Evolutionary conservation across 2,888 invertebrate species (phyloP).

Genomic region (Stenurella melanura): DNA sequence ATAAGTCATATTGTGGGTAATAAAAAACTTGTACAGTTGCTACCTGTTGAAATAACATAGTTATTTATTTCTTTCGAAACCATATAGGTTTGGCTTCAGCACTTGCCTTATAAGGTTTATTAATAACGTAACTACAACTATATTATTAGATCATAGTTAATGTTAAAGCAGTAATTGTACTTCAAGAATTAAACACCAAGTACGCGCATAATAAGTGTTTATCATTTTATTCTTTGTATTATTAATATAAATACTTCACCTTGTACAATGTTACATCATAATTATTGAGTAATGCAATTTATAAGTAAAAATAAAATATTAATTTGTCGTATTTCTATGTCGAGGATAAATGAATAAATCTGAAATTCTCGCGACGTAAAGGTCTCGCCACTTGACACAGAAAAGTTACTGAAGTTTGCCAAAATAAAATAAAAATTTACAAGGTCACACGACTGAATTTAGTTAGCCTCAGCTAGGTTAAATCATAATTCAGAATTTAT

Average conservation of each 20-base stretch:
- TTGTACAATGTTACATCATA: constrained; percentile 58
- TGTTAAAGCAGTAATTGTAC: constrained; percentile 41
- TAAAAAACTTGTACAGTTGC: constrained; percentile 43
- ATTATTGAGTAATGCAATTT: constrained; percentile 61
- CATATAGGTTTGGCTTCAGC: constrained; percentile 52
- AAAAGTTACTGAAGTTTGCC: constrained; percentile 28
- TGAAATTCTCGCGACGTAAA: constrained; percentile 39
- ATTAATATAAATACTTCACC: constrained; percentile 50
- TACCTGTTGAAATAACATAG: constrained; percentile 50
- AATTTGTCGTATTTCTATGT: constrained; percentile 49
- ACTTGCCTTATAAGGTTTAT: constrained; percentile 54
- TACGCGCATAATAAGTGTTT: constrained; percentile 24
- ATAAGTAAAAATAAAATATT: constrained; percentile 56
- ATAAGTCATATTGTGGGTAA: constrained; percentile 33
- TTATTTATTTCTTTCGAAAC: constrained; percentile 53
- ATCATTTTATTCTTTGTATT: constrained; percentile 29
- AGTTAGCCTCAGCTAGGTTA: too few relatives aligned
- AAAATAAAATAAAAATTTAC: constrained; percentile 15
- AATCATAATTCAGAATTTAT: too few relatives aligned
- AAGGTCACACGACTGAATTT: too few relatives aligned
- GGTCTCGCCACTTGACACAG: constrained; percentile 42
- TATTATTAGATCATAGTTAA: constrained; percentile 56
- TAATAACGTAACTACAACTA: constrained; percentile 52
- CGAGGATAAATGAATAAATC: constrained; percentile 46
- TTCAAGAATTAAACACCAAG: constrained; percentile 20